Base-by-base conservation (phyloP, 2,888 invertebrate genomes). In the Lepidochrysops patricia region DNA sequence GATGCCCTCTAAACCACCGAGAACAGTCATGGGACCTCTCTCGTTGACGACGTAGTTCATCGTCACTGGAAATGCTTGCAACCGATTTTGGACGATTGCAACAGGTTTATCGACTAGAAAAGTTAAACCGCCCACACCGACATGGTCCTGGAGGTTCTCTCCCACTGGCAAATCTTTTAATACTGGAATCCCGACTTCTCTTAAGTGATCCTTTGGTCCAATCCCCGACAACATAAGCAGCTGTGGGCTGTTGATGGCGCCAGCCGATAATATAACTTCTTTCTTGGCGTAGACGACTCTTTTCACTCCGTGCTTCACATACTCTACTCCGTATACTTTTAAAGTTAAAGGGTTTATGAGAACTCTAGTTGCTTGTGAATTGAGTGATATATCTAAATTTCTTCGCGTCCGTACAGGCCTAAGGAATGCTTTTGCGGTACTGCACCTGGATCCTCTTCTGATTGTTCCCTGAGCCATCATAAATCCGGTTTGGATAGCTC, bases 221-320 rank as follows among this genome's bases (percentile, higher is more conserved):
- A 96, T 90, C 0, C 98, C 98, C 0, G 97, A 97, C 0, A 98
- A 81, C 96, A 98, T 96, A 63, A 98, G 84, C 58, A 98, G 84
- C 75, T 98, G 98, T 0, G 98, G 97, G 9, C 95, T 94, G 75
- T 98, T 98, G 27, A 98, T 95, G 0, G 98, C 93, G 0, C 98
- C 98, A 0, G 97, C 97, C 9, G 96, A 94, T 37, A 98, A 75
- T 56, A 98, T 95, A 0, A 98, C 92, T 79, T 97, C 97, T 70
- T 95, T 95, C 58, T 91, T 91, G 0, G 97, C 97, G 62, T 91
- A 85, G 0, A 94, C 93, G 0, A 92, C 85, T 71, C 93, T 92
- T 61, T 91, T 92, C 34, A 91, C 86, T 2, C 96, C 96, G 66
- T 94, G 91, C 66, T 95, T 91, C 1, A 94, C 81, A 72, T 95